A percentile compares a stretch with the other conserved stretches of the same genome.
Conservation (phyloP, 2,888 invertebrate species). For the Digitonthophagus gazella region DNA sequence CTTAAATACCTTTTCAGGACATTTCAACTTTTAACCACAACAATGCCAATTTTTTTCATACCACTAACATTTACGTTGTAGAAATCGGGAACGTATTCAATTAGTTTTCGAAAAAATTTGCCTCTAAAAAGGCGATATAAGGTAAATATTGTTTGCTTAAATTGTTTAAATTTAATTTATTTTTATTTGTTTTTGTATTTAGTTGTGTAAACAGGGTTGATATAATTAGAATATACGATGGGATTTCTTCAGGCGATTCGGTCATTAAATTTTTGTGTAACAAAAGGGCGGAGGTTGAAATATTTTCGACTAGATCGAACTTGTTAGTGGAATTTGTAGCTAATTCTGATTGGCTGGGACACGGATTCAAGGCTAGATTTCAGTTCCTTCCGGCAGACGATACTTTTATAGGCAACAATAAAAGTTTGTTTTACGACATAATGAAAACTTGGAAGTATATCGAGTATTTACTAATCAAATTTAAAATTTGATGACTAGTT, state of each 20-base stretch:
- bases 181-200: slow-evolving; percentile 45
- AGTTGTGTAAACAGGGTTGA: slow-evolving; percentile 81
- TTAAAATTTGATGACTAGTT: no score
- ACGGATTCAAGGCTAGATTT: slow-evolving; percentile 75
- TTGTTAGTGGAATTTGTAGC: slow-evolving; percentile 82
- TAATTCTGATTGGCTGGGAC: slow-evolving; percentile 75
- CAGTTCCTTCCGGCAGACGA: slow-evolving; percentile 68
- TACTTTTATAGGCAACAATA: slow-evolving; percentile 44
- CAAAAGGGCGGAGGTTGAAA: slow-evolving; percentile 72
- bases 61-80: slow-evolving; percentile 59
- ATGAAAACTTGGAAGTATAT: not conserved
- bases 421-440: slow-evolving; percentile 11
- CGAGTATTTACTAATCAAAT: no score
- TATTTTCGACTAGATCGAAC: slow-evolving; percentile 80
- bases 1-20: no score
- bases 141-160: slow-evolving; percentile 54
- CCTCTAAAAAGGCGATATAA: slow-evolving; percentile 74
- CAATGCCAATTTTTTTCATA: no score
- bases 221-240: slow-evolving; percentile 83
- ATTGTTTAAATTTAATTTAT: not conserved
- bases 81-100: slow-evolving; percentile 74
- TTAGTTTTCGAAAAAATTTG: slow-evolving; percentile 79
- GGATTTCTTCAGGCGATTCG: slow-evolving; percentile 68
- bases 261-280: slow-evolving; percentile 82
- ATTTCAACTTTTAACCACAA: no score